These are phyloP conservation scores for Chlorops oryzae DNA, from an alignment of 1,140 invertebrate genomes.

Conservation along the genomic window DNA sequence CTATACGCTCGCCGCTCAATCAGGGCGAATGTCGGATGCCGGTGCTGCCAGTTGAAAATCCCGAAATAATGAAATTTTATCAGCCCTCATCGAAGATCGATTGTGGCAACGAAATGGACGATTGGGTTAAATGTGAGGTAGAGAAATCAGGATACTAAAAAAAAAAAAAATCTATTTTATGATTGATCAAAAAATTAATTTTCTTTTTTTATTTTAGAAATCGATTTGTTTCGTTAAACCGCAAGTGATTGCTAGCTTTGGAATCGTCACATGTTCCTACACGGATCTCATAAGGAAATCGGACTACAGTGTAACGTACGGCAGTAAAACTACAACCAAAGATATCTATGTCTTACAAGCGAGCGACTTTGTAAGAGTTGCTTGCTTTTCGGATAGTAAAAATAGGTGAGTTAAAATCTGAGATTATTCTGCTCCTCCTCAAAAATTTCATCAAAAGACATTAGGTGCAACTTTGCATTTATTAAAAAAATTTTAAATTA, in stretches of 20 bases:
- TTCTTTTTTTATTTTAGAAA: slow-evolving; percentile 29
- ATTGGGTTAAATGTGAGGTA: slow-evolving; percentile 55
- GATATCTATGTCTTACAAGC: slow-evolving; percentile 56
- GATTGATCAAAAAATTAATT: background rate
- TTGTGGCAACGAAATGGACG: slow-evolving; percentile 52
- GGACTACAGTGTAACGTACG: slow-evolving; percentile 53
- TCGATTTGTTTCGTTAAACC: slow-evolving; percentile 53
- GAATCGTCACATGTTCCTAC: slow-evolving; percentile 53
- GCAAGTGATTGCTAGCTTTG: slow-evolving; percentile 49
- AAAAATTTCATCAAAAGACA: too few relatives aligned
- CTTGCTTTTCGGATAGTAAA: slow-evolving; percentile 52
- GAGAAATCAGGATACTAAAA: background rate
- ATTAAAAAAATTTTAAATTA: too few relatives aligned
- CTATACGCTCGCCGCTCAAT: slow-evolving; percentile 42
- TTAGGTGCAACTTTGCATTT: too few relatives aligned
- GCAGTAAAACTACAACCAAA: slow-evolving; percentile 50
- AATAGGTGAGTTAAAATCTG: slow-evolving; percentile 48
- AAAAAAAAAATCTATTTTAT: background rate
- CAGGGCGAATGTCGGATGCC: slow-evolving; percentile 58
- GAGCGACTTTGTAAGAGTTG: slow-evolving; percentile 62
- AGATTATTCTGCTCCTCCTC: too few relatives aligned
- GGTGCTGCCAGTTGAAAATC: slow-evolving; percentile 57
- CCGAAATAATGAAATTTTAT: slow-evolving; percentile 64
- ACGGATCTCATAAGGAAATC: slow-evolving; percentile 58
- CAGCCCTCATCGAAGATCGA: slow-evolving; percentile 54